Evolutionary conservation across 2,888 invertebrate genomes (phyloP).

Genomic region (Oscheius sp.): DNA sequence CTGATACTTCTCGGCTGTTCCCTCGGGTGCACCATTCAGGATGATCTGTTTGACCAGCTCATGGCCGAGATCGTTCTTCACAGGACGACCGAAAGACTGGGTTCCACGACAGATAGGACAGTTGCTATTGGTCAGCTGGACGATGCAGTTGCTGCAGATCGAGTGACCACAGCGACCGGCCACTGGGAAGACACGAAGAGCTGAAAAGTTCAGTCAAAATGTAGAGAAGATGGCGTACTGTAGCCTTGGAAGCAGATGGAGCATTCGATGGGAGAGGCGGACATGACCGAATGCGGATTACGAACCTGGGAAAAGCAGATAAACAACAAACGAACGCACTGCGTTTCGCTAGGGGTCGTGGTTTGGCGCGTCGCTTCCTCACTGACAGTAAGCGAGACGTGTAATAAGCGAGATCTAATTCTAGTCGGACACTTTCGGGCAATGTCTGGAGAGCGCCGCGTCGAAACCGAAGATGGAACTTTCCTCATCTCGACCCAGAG

Average conservation of each 20-base stretch:
- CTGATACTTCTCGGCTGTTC: background rate
- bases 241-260: background rate
- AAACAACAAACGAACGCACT: background rate
- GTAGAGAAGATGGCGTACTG: background rate
- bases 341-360: too few species aligned
- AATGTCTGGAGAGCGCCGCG: background rate
- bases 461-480: constrained; percentile 75
- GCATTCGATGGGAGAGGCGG: background rate
- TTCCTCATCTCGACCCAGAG: constrained; percentile 94
- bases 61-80: background rate
- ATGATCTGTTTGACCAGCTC: background rate
- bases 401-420: background rate
- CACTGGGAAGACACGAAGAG: background rate
- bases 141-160: background rate
- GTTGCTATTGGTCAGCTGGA: background rate
- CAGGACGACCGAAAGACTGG: background rate
- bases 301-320: background rate
- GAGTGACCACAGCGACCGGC: constrained; percentile 14
- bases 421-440: background rate
- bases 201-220: background rate
- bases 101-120: constrained; percentile 12
- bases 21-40: background rate
- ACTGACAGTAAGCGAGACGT: background rate
- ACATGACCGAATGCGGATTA: background rate
- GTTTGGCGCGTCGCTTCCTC: background rate